phyloP scores from a whole-genome alignment of 2,113 vertebrate species.

The Abramis brama region DNA sequence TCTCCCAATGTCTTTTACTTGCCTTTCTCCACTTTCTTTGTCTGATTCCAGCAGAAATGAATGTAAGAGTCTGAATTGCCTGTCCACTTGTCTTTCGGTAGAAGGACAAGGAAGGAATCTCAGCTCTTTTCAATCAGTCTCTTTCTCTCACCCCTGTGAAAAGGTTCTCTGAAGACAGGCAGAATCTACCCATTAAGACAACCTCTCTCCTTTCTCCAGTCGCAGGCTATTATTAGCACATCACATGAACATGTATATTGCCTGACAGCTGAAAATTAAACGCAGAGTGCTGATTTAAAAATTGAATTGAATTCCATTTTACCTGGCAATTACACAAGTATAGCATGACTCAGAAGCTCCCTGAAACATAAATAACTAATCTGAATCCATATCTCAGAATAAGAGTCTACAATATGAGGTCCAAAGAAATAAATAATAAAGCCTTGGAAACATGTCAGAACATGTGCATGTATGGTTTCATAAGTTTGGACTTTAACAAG shows the following conservation, averaged over 20 bases:
- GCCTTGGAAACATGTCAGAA: not conserved
- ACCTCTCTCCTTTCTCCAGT: not conserved
- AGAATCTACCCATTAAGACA: constrained; percentile 14
- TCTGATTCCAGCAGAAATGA: not conserved
- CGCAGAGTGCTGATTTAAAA: not conserved
- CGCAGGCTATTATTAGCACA: not conserved
- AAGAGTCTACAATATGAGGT: not conserved
- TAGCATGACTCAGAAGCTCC: not conserved
- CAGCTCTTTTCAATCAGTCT: constrained; percentile 31
- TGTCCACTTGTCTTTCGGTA: constrained; percentile 9
- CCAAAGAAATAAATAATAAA: not conserved
- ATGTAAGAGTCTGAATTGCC: constrained; percentile 15
- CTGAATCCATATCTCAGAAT: not conserved
- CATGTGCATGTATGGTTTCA: not conserved
- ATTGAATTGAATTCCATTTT: constrained; percentile 31
- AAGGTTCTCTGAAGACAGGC: constrained; percentile 11
- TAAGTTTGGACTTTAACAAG: not conserved
- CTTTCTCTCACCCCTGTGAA: not conserved
- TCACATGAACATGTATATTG: not conserved
- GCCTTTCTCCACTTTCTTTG: constrained; percentile 3
- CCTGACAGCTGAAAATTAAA: constrained; percentile 18
- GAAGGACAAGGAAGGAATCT: not conserved
- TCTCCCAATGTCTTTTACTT: not conserved
- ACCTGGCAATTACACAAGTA: constrained; percentile 6
- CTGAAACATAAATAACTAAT: not conserved